Base-by-base conservation (phyloP, 2,888 invertebrate genomes). In the Eilema caniola region DNA sequence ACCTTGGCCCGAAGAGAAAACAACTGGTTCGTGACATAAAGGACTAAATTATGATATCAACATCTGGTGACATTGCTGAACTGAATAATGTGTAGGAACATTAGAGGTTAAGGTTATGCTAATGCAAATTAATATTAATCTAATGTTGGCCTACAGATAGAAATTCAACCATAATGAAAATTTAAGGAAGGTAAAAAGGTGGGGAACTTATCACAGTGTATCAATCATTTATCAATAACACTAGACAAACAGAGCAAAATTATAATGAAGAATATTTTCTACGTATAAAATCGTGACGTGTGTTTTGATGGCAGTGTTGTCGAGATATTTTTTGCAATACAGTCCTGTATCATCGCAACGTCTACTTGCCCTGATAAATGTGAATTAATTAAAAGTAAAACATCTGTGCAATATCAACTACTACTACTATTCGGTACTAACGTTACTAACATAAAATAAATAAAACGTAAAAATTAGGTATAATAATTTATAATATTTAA, bases 1-100 rank as follows among this genome's bases (percentile, higher is more conserved):
- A 89, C 94, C 93, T 92, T 94, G 94, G 90, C 92, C 92, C 86
- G 83, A 83, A 79, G 75, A 83, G 75, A 74, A 81, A 83, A 83
- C 81, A 85, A 80, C 79, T 82, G 80, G 78, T 75, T 71, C 80
- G 75, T 70, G 70, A 74, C 69, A 71, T 66, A 70, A 70, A 78
- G 80, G 67, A 73, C 68, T 73, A 68, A 56, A 70, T 73, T 79
- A 74, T 70, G 41, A 70, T 64, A 70, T 71, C 31, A 80, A 76
- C 82, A 80, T 82, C 72, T 82, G 82, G 70, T 72, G 69, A 69
- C 53, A 63, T 60, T 64, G 62, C 53, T 23, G 23, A 56, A 61
- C 37, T 70, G 25, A 67, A 65, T 69, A 69, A 64, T 37, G 66
- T 25, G 57, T 66, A 33, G 24, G 33, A 47, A 64, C 68, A 63